A percentile compares a stretch with the other conserved stretches of the same genome.
phyloP scores from a whole-genome alignment of 2,797 vertebrate genomes.

The Xiphophorus birchmanni region DNA sequence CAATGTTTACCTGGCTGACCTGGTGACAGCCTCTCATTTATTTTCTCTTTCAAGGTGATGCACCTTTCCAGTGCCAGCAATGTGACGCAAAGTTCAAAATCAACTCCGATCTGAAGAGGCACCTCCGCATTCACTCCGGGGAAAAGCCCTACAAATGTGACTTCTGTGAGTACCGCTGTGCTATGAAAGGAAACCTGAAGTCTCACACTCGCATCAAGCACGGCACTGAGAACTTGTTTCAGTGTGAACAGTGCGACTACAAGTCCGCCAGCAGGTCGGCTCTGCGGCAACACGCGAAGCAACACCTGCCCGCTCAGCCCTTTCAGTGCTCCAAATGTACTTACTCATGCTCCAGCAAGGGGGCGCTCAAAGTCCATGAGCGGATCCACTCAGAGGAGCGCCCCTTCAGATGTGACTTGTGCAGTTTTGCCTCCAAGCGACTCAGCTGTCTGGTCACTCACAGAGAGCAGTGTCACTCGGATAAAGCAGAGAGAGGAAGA shows the following conservation, averaged over 20 bases:
- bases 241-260: conserved; percentile 90
- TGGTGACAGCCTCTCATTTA: neutral
- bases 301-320: conserved; percentile 89
- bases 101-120: conserved; percentile 97
- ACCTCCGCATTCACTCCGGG: conserved; percentile 94
- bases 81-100: conserved; percentile 99
- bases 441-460: conserved; percentile 95
- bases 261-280: conserved; percentile 90
- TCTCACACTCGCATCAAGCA: conserved; percentile 96
- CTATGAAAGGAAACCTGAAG: conserved; percentile 98
- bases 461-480: conserved; percentile 88
- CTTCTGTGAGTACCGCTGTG: conserved; percentile 94
- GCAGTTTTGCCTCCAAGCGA: conserved; percentile 94
- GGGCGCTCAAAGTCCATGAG: conserved; percentile 92
- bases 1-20: neutral
- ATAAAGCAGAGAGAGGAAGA: conserved; percentile 80
- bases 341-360: conserved; percentile 94
- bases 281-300: conserved; percentile 89
- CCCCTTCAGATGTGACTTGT: conserved; percentile 90
- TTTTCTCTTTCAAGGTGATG: conserved; percentile 83
- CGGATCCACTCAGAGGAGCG: conserved; percentile 92
- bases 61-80: conserved; percentile 95
- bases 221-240: conserved; percentile 83
- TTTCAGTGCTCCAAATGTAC: conserved; percentile 90
- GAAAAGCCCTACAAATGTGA: conserved; percentile 98